Evolutionary conservation across 2,888 invertebrate species (phyloP).

Genomic region (Pardosa pseudoannulata): DNA sequence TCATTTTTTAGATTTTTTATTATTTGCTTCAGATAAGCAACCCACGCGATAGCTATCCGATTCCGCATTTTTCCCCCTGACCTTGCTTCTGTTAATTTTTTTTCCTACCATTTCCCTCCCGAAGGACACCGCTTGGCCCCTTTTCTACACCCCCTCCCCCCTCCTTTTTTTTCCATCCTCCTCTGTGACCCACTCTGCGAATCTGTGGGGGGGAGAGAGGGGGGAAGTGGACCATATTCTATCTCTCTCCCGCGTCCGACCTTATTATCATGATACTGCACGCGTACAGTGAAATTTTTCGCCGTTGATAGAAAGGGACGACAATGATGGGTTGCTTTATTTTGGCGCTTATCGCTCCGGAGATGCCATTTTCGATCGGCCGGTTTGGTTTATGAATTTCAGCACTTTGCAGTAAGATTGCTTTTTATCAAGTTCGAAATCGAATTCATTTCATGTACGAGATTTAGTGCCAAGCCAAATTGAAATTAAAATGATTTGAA

Average conservation of each 20-base stretch:
- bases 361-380: too few relatives aligned
- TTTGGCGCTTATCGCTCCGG: not conserved
- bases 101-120: not conserved
- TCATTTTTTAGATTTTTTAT: not conserved
- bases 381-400: too few relatives aligned
- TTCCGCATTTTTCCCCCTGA: slow-evolving; percentile 8
- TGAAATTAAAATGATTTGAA: too few relatives aligned
- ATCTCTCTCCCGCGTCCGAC: not conserved
- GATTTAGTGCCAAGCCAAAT: too few relatives aligned
- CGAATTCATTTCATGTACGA: too few relatives aligned
- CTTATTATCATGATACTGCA: slow-evolving; percentile 3
- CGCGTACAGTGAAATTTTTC: not conserved
- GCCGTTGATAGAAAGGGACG: not conserved
- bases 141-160: not conserved
- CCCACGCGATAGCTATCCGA: slow-evolving; percentile 2
- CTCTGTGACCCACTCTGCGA: not conserved
- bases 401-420: too few relatives aligned
- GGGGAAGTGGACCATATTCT: not conserved
- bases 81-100: slow-evolving; percentile 5
- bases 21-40: not conserved
- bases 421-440: too few relatives aligned
- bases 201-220: not conserved
- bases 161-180: not conserved
- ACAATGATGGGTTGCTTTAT: not conserved
- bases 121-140: not conserved